Percentiles rank a stretch among this genome's conserved stretches.
Evolutionary conservation across 2,113 vertebrate genomes (phyloP).

Genomic region (Anser brachyrhynchus): DNA sequence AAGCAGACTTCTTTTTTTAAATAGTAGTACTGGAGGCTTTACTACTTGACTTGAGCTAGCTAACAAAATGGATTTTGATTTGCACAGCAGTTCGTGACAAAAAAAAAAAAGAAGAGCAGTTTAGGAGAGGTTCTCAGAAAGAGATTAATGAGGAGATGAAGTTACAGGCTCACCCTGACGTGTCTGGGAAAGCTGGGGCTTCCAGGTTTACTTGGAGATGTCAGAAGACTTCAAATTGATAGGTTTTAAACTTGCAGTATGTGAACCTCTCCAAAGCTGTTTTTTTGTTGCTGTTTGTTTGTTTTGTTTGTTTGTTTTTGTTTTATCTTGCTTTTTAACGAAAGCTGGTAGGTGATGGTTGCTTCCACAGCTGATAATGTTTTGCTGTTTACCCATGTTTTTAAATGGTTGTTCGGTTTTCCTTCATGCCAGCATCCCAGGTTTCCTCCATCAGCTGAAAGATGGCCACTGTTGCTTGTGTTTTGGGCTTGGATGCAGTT

Average conservation of each 20-base stretch:
- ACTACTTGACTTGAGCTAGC: neutral
- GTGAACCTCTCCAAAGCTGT: neutral
- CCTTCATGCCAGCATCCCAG: neutral
- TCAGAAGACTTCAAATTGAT: neutral
- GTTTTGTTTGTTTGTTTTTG: neutral
- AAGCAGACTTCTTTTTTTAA: neutral
- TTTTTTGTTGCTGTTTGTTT: neutral
- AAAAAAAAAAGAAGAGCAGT: neutral
- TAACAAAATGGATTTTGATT: neutral
- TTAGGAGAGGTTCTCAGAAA: neutral
- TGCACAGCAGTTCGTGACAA: neutral
- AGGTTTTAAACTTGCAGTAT: neutral
- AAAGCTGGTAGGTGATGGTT: neutral
- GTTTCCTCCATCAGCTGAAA: neutral
- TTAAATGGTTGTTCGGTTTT: neutral
- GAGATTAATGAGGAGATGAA: neutral
- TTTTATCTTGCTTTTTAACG: neutral
- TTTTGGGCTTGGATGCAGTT: neutral
- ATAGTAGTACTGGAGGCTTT: neutral
- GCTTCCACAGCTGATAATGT: neutral
- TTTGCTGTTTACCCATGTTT: neutral
- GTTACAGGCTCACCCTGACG: neutral
- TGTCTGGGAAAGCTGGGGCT: neutral
- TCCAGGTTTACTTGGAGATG: fast-evolving
- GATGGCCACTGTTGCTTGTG: neutral